Evolutionary conservation across 1,140 invertebrate species (phyloP).

Genomic region (Cydia splendana): DNA sequence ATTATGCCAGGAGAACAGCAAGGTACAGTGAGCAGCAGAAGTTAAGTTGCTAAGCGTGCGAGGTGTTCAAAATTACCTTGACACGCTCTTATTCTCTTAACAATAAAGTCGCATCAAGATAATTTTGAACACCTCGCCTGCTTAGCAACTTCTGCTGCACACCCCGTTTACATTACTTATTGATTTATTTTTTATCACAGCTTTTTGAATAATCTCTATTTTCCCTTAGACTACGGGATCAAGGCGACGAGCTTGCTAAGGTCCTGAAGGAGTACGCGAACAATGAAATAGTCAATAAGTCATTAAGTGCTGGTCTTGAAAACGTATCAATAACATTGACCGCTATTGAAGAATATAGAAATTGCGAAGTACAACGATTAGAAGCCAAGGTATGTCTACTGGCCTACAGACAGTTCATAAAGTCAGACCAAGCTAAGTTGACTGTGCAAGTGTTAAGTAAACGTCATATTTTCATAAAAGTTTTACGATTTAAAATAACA

Average conservation of each 20-base stretch:
- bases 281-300: constrained; percentile 85
- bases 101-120: too few relatives aligned
- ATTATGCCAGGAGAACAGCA: constrained; percentile 85
- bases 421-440: too few relatives aligned
- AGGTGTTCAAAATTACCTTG: too few relatives aligned
- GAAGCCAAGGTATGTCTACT: constrained; percentile 81
- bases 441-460: too few relatives aligned
- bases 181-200: not conserved
- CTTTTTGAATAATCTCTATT: not conserved
- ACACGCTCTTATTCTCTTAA: too few relatives aligned
- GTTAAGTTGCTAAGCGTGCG: too few relatives aligned
- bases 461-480: too few relatives aligned
- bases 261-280: constrained; percentile 83
- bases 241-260: constrained; percentile 85
- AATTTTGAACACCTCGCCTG: constrained; percentile 11
- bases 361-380: constrained; percentile 84
- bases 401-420: too few relatives aligned
- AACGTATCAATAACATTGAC: constrained; percentile 84
- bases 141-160: too few relatives aligned
- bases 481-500: too few relatives aligned
- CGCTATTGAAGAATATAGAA: constrained; percentile 86
- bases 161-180: constrained; percentile 35
- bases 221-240: constrained; percentile 82
- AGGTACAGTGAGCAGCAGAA: too few relatives aligned
- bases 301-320: constrained; percentile 81